Base-by-base conservation (phyloP, 2,797 vertebrate species). In the Peromyscus eremicus region DNA sequence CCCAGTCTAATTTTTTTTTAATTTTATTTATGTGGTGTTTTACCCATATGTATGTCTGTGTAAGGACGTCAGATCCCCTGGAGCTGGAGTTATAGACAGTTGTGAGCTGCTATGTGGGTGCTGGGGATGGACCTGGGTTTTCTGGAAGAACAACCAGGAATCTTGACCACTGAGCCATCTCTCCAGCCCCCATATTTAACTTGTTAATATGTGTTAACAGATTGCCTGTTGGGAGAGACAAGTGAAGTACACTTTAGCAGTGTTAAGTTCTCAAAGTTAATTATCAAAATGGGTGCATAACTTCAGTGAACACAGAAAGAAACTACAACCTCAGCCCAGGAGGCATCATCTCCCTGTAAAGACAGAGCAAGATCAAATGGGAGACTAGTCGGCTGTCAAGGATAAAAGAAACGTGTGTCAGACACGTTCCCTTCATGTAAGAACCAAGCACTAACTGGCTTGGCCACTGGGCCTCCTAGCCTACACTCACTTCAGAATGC, bases 401-500 rank as follows among this genome's bases (percentile, higher is more conserved):
- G 37, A 52, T 81, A 85, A 86, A 92, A 29, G 43, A 81, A 46
- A 76, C n/a, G 25, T 82, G 46, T 29, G 25, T 96, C 40, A 75
- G 40, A 70, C 17, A 27, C 8, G 10, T 19, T 37, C 52, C 43
- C 16, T 60, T 40, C 85, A 60, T 40, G 46, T 16, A 55, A 71
- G 66, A 17, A 46, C 23, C 11, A 49, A 49, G 32, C 43, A n/a
- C 64, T 70, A 70, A 49, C 49, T 46, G 34, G n/a, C 13, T 73
- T 11, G 49, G 84, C 68, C 68, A 73, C 85, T 57, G 34, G 34
- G n/a, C 17, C 25, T 57, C 68, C 70, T 19, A 19, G 86, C 43
- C 71, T 73, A 82, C 19, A 88, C 57, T 71, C 55, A 93, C 68
- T 95, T 96, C 62, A 95, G 62, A 91, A 81, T 68, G 19, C 21